These are phyloP conservation scores for Drosophila pachea DNA, from an alignment of 1,140 invertebrate genomes.

Conservation along the genomic window DNA sequence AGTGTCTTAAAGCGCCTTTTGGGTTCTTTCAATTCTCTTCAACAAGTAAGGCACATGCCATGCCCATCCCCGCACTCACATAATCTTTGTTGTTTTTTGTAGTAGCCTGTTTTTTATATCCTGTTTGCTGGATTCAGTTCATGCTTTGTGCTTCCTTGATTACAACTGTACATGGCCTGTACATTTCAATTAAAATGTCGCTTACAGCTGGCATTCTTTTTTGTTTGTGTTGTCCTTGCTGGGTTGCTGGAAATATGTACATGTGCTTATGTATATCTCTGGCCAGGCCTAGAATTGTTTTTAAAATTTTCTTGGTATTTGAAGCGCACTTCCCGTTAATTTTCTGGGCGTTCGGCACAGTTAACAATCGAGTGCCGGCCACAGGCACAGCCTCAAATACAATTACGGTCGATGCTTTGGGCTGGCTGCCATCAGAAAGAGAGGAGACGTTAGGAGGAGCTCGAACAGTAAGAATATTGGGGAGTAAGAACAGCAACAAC, in stretches of 20 bases:
- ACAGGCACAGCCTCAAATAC: conserved; percentile 8
- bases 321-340: conserved; percentile 50
- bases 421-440: neutral
- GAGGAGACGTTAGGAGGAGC: neutral
- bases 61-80: too few species aligned
- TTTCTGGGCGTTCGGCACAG: conserved; percentile 38
- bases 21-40: too few species aligned
- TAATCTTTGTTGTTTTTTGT: too few species aligned
- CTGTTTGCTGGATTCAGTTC: conserved; percentile 3
- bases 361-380: conserved; percentile 57
- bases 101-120: conserved; percentile 4
- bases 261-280: conserved; percentile 7
- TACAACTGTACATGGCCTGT: conserved; percentile 48
- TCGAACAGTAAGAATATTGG: neutral
- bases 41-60: too few species aligned
- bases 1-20: too few species aligned
- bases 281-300: neutral
- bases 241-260: conserved; percentile 24
- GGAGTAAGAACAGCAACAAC: neutral
- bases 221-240: conserved; percentile 2
- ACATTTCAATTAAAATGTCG: conserved; percentile 74
- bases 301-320: conserved; percentile 30
- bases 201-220: conserved; percentile 38
- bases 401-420: neutral
- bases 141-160: conserved; percentile 68